phyloP scores from a whole-genome alignment of 2,797 vertebrate genomes.

The Anguilla marmorata region DNA sequence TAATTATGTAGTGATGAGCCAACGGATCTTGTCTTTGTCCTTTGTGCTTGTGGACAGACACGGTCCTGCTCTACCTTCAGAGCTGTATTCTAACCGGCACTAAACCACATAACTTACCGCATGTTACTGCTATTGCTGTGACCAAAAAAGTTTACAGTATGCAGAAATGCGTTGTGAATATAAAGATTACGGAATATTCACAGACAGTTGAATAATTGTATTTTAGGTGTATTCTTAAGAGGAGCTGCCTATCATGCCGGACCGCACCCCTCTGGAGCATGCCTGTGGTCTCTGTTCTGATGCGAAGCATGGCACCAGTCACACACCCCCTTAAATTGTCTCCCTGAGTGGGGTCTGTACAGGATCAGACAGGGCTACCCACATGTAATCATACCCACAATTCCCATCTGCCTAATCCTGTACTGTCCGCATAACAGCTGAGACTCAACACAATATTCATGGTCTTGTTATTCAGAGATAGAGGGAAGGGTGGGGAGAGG shows the following conservation, averaged over 20 bases:
- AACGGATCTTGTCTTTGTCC: neutral
- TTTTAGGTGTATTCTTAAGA: neutral
- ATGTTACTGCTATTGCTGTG: neutral
- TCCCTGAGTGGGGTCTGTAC: neutral
- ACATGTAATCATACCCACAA: neutral
- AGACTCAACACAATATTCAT: neutral
- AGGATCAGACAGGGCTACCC: neutral
- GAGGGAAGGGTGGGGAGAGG: neutral
- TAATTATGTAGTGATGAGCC: neutral
- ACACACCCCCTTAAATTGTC: neutral
- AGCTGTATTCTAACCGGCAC: neutral
- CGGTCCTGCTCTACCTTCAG: neutral
- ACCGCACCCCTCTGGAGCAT: neutral
- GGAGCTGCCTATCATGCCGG: neutral
- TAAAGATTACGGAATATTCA: neutral
- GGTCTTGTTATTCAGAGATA: neutral
- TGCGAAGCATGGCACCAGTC: neutral
- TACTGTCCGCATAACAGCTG: neutral
- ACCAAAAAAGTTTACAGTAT: neutral
- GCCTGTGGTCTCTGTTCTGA: neutral
- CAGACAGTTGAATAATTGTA: neutral
- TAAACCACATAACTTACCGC: neutral
- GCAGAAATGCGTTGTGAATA: neutral
- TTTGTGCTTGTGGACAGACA: neutral
- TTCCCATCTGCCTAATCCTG: neutral